Base-by-base conservation (phyloP, 2,888 invertebrate species). In the Caenorhabditis angaria region DNA sequence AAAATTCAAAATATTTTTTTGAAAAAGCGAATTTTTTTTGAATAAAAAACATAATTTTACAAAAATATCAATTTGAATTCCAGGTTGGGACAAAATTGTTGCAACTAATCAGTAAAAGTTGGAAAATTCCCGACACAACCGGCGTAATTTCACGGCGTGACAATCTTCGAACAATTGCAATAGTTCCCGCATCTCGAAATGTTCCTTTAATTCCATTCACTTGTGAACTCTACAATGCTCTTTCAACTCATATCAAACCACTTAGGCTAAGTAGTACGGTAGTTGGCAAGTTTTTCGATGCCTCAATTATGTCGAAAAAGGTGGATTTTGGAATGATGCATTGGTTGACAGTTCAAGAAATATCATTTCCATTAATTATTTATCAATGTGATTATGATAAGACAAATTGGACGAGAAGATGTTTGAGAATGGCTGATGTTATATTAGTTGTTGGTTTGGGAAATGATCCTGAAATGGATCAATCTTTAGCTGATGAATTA, bases 281-380 rank as follows among this genome's bases (percentile, higher is more conserved):
- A 6, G 56, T 72, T 22, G 48, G 54, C n/a, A 58, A 58, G 10
- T 65, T 51, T 28, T 72, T 72, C 47, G 65, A 65, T 48, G 28
- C 57, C 1, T 50, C 57, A 22, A 67, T 71, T 2, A 41, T 71
- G 2, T 41, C 41, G 6, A 77, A 77, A 41, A 78, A 79, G 22
- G 71, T 78, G 35, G 84, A 84, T 64, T 97, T 96, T 88, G 91
- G 80, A 2, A 87, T 99, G 70, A 94, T 95, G 66, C 94, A 94
- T 14, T 99, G 97, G 97, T 90, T 99, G 60, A 96, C 95, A 0
- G 95, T 96, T 84, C 97, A 97, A 88, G 99, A 99, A 88, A 99
- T 99, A 88, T 94, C 95, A 81, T 94, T 97, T 88, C 88, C 92
- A 88, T 94, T 99, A 83, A 94, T 95, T 0, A 88, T 99, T 47